Evolutionary conservation across 1,140 invertebrate genomes (phyloP).

Genomic region (silkworm (Bombyx mori)): ASM3026992v2 NC_085124.1:5537001-5537500

Average conservation of each 20-base stretch:
- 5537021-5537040: too few relatives aligned
- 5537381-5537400: slow-evolving; percentile 32
- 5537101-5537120: too few relatives aligned
- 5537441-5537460: too few relatives aligned
- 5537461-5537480: too few relatives aligned
- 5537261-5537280: slow-evolving; percentile 77
- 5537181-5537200: neutral
- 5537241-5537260: slow-evolving; percentile 77
- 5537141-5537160: neutral
- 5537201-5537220: neutral
- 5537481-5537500: too few relatives aligned
- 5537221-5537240: slow-evolving; percentile 62
- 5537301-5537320: slow-evolving; percentile 73
- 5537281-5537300: slow-evolving; percentile 68
- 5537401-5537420: too few relatives aligned
- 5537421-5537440: too few relatives aligned
- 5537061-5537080: too few relatives aligned
- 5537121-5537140: neutral
- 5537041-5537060: too few relatives aligned
- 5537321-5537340: slow-evolving; percentile 77
- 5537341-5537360: slow-evolving; percentile 74
- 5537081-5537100: too few relatives aligned
- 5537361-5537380: slow-evolving; percentile 20
- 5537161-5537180: neutral
- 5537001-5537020: too few relatives aligned